Evolutionary conservation across 2,888 invertebrate species (phyloP).

Genomic region (Neelides folsomi): DNA sequence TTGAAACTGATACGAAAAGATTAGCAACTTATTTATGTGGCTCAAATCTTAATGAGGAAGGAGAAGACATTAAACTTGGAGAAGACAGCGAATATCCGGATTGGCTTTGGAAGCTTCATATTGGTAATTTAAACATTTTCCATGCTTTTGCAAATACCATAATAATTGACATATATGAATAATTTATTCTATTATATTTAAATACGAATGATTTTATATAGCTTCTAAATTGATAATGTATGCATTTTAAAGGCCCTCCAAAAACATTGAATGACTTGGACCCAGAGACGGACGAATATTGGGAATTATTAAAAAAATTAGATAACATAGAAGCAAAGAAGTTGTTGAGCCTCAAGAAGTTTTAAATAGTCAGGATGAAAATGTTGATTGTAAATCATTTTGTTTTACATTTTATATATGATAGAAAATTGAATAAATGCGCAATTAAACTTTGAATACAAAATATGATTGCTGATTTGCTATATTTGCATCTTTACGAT

Average conservation of each 20-base stretch:
- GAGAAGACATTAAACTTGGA: slow-evolving; percentile 61
- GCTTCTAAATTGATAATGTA: too few relatives aligned
- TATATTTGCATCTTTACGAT: too few relatives aligned
- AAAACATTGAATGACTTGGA: slow-evolving; percentile 59
- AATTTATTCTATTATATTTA: background rate
- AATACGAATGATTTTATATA: background rate
- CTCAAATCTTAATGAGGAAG: slow-evolving; percentile 58
- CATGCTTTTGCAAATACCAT: background rate
- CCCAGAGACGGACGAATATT: slow-evolving; percentile 65
- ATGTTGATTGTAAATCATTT: too few relatives aligned
- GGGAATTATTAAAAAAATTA: slow-evolving; percentile 56
- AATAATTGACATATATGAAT: too few relatives aligned
- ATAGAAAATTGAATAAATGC: too few relatives aligned
- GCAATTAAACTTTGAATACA: too few relatives aligned
- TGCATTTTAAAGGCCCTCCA: slow-evolving; percentile 41
- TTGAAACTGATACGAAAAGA: slow-evolving; percentile 68
- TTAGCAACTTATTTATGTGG: slow-evolving; percentile 70
- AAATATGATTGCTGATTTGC: too few relatives aligned
- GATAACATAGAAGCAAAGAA: slow-evolving; percentile 52
- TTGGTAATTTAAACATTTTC: slow-evolving; percentile 39
- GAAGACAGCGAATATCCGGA: slow-evolving; percentile 74
- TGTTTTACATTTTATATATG: too few relatives aligned
- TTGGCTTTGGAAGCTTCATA: slow-evolving; percentile 72
- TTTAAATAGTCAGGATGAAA: too few relatives aligned
- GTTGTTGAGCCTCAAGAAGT: slow-evolving; percentile 47